Base-by-base conservation (phyloP, 2,113 vertebrate species). In the Lepus europaeus region DNA sequence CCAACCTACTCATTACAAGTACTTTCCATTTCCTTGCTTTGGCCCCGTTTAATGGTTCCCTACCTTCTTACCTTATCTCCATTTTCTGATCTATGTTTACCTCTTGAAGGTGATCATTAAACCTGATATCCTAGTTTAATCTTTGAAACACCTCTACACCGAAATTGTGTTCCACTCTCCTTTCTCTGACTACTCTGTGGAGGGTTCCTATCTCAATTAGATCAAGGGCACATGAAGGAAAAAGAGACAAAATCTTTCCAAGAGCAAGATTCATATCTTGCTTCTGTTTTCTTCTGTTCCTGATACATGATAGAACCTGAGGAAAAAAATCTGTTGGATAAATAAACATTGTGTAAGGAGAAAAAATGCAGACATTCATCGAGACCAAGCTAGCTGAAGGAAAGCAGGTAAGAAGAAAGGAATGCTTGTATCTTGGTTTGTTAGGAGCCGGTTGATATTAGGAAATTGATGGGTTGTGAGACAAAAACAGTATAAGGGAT, bases 11-110 rank as follows among this genome's bases (percentile, higher is more conserved):
- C 53, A 68, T 17, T 59, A 20, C 4, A 86, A 85, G 33, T 39
- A 31, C 4, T 12, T 87, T 91, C 4, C 16, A 3, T 2, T 63
- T 14, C 45, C 17, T 88, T 90, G 20, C 53, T 93, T 81, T 77
- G 20, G 17, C 64, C 9, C 14, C 31, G 39, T 36, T 13, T 73
- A 49, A 9, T n/a, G 27, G 72, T 56, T 36, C 82, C 3, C 16
- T 61, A 25, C 3, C 20, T 72, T 86, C 66, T 79, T 72, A 61
- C 23, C 80, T 90, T 14, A 31, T 72, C 29, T 87, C 53, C 16
- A 31, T 33, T 91, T 89, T 96, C 70, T 96, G 49, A 53, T 36
- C 81, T 95, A 16, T 72, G 25, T 14, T 91, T 64, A 68, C 63
- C 9, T 51, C 20, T 90, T 29, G n/a, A 92, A 84, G 81, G 9